Evolutionary conservation across 1,140 invertebrate genomes (phyloP).

Genomic region (Tyrophagus putrescentiae): DNA sequence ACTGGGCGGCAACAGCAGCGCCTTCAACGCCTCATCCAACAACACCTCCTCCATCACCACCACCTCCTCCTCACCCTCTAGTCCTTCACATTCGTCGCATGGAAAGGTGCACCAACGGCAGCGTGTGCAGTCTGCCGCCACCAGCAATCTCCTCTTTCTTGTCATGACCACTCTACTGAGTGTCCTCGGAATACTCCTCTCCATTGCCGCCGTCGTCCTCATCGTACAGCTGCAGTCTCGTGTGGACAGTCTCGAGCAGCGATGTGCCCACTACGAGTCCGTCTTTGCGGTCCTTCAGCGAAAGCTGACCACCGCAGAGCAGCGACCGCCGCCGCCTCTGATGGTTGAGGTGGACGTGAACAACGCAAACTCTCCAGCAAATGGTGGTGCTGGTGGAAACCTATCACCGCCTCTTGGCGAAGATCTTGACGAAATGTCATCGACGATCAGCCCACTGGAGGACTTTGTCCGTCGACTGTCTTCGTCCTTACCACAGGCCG

Average conservation of each 20-base stretch:
- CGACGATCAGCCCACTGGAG: too few species aligned
- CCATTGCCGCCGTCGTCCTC: slow-evolving; percentile 1
- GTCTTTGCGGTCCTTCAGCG: background rate
- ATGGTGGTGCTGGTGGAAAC: too few species aligned
- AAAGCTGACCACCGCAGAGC: background rate
- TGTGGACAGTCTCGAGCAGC: background rate
- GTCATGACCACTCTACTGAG: slow-evolving; percentile 10
- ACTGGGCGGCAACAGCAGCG: too few species aligned
- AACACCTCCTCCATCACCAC: too few species aligned
- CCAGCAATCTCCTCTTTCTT: slow-evolving; percentile 10
- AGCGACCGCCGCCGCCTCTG: background rate
- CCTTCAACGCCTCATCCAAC: too few species aligned
- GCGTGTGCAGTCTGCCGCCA: background rate
- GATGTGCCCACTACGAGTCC: background rate
- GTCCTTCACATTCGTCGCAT: slow-evolving; percentile 11
- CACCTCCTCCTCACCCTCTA: background rate
- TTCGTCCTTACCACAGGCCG: too few species aligned
- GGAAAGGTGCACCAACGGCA: background rate
- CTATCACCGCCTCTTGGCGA: too few species aligned
- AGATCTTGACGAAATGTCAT: too few species aligned
- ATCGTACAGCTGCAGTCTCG: background rate
- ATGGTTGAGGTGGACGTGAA: background rate
- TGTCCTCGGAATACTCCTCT: slow-evolving; percentile 7
- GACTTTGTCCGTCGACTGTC: too few species aligned
- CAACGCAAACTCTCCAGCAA: too few species aligned